Conservation (phyloP, 2,888 invertebrate genomes). For the Petrolisthes manimaculis region DNA sequence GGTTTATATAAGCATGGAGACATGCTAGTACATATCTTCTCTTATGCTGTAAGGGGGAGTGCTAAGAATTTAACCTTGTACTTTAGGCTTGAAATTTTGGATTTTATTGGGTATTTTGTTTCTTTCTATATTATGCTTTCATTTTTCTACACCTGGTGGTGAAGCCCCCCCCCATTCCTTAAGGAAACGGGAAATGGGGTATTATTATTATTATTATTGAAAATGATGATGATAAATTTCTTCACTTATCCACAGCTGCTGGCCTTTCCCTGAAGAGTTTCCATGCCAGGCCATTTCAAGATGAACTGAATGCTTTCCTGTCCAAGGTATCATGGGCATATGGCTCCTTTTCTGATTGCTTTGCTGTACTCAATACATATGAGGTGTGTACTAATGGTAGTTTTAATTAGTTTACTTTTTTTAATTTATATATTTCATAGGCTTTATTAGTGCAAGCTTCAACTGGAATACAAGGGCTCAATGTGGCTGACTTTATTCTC, state of each 20-base stretch:
- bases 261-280: conserved; percentile 85
- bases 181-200: not conserved
- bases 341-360: conserved; percentile 85
- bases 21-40: no score
- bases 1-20: no score
- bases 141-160: no score
- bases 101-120: no score
- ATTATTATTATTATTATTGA: not conserved
- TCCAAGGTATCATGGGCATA: conserved; percentile 86
- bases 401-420: not conserved
- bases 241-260: conserved; percentile 75
- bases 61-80: no score
- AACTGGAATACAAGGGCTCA: not conserved
- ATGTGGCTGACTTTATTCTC: no score
- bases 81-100: no score
- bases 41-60: no score
- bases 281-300: conserved; percentile 81
- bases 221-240: conserved; percentile 64
- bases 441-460: no score
- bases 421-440: no score
- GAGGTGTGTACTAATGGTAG: conserved; percentile 45
- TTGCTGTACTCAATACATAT: conserved; percentile 85
- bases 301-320: conserved; percentile 79
- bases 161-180: not conserved
- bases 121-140: no score